Percentiles rank a stretch among this genome's conserved stretches.
Conservation (phyloP, 2,888 invertebrate species). For the Colostygia pectinataria region DNA sequence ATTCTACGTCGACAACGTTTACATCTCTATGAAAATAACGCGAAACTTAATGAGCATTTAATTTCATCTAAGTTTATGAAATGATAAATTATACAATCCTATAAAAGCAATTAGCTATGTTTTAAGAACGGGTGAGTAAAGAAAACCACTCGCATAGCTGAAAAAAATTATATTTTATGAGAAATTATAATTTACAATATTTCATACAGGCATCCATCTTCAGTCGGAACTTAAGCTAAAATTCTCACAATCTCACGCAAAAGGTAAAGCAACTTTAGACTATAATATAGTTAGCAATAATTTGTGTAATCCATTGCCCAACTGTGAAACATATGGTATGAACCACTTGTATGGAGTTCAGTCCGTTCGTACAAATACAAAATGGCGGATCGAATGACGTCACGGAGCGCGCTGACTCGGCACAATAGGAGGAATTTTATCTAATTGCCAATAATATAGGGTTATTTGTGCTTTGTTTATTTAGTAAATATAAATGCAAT, state of each 20-base stretch:
- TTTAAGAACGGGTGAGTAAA: conserved; percentile 42
- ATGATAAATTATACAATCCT: too few species aligned
- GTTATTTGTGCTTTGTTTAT: conserved; percentile 52
- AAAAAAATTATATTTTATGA: conserved; percentile 85
- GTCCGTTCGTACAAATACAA: conserved; percentile 64
- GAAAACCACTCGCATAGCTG: conserved; percentile 77
- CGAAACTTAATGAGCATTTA: too few species aligned
- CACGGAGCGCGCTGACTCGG: conserved; percentile 41
- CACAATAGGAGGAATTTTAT: conserved; percentile 36
- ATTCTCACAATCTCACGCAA: conserved; percentile 83
- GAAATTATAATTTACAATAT: conserved; percentile 85
- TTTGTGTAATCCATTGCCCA: conserved; percentile 76
- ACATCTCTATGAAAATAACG: too few species aligned
- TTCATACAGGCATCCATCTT: conserved; percentile 83
- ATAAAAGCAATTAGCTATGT: too few species aligned
- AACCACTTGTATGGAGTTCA: conserved; percentile 69
- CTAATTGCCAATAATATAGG: conserved; percentile 48
- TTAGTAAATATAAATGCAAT: conserved; percentile 46
- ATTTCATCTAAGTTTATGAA: too few species aligned
- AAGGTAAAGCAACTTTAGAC: conserved; percentile 84
- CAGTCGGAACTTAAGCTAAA: conserved; percentile 84
- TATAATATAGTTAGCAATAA: conserved; percentile 83
- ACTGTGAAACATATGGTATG: conserved; percentile 69
- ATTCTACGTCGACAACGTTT: too few species aligned
- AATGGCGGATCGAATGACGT: conserved; percentile 43